Conservation (phyloP, 2,113 vertebrate species). For the Terrapene triunguis region DNA sequence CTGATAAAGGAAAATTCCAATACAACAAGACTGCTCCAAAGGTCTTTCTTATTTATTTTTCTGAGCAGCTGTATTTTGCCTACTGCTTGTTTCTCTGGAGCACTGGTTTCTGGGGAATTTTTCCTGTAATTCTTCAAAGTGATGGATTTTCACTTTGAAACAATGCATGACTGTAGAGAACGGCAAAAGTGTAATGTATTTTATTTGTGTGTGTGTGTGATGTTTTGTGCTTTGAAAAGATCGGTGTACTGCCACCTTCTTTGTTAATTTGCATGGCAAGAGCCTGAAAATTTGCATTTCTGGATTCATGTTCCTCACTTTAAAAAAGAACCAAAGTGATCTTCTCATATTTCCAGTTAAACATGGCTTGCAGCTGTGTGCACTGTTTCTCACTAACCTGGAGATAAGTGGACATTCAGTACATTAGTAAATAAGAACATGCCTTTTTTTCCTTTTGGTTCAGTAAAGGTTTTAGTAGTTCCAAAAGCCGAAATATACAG, state of each 20-base stretch:
- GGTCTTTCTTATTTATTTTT: conserved; percentile 58
- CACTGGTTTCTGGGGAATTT: conserved; percentile 51
- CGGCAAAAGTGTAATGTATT: conserved; percentile 17
- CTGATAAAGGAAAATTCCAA: conserved; percentile 44
- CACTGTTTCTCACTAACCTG: neutral
- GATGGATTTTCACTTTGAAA: conserved; percentile 68
- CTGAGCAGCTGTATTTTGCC: conserved; percentile 51
- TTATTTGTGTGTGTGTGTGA: neutral
- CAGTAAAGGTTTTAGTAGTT: neutral
- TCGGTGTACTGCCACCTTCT: conserved; percentile 5
- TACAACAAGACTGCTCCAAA: conserved; percentile 35
- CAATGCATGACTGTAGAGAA: conserved; percentile 40
- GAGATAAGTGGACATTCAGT: neutral
- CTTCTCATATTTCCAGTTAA: conserved; percentile 26
- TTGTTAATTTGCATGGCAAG: conserved; percentile 28
- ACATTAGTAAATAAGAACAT: neutral
- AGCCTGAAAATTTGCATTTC: conserved; percentile 34
- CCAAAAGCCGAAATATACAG: neutral
- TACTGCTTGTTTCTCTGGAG: conserved; percentile 8
- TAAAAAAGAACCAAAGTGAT: conserved; percentile 21
- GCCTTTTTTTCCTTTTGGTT: neutral
- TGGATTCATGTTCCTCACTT: neutral
- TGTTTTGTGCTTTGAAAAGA: conserved; percentile 47
- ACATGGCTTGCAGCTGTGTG: conserved; percentile 27
- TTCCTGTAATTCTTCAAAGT: conserved; percentile 71